Conservation (phyloP, 2,888 invertebrate genomes). For the Panopea generosa region DNA sequence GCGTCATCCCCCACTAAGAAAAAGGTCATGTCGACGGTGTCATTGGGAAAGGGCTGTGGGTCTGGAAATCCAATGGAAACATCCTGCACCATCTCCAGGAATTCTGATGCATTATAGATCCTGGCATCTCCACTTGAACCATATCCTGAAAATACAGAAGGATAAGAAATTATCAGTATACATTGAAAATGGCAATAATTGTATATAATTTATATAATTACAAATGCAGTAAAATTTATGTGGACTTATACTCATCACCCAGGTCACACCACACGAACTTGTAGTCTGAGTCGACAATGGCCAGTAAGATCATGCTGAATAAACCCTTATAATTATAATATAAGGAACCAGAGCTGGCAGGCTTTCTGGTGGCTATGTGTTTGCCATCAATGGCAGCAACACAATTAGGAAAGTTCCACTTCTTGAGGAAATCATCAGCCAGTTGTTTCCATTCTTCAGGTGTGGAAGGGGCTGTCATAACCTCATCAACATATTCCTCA, state of each 20-base stretch:
- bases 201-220: conserved; percentile 20
- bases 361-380: conserved; percentile 33
- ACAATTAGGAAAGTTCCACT: conserved; percentile 35
- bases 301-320: conserved; percentile 26
- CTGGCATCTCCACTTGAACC: conserved; percentile 29
- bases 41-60: conserved; percentile 17
- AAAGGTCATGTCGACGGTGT: conserved; percentile 31
- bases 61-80: conserved; percentile 23
- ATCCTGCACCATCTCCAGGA: conserved; percentile 27
- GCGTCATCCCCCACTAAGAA: conserved; percentile 13
- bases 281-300: conserved; percentile 40
- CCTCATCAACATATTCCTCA: conserved; percentile 49
- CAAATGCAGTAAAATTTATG: conserved; percentile 27
- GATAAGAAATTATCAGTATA: conserved; percentile 32
- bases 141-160: conserved; percentile 27
- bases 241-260: conserved; percentile 25
- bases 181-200: conserved; percentile 30
- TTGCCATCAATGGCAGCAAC: conserved; percentile 46
- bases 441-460: conserved; percentile 47
- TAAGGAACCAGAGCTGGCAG: conserved; percentile 28
- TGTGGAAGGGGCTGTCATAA: conserved; percentile 28
- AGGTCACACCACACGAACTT: conserved; percentile 45
- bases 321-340: conserved; percentile 51
- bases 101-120: conserved; percentile 36
- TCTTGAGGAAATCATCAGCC: conserved; percentile 27